Evolutionary conservation across 2,888 invertebrate genomes (phyloP), one percentile per base, ranked within the genome.

Genomic region (Nephrocerus scutellatus): DNA sequence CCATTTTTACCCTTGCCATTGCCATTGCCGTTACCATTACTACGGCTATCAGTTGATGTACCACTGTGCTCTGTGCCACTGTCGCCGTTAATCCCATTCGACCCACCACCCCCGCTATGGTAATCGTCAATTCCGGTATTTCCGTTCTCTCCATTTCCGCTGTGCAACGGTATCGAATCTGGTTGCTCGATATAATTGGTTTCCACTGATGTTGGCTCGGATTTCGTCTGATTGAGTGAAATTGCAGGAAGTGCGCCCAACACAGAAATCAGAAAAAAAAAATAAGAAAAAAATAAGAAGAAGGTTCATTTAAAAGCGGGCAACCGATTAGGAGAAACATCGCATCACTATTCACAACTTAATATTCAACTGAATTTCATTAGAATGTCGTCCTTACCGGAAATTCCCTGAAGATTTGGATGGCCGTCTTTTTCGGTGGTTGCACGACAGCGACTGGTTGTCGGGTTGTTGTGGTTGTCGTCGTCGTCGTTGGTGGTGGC

Each of bases 141-240:
- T 70, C 68, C 55, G 66, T 62, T 53, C 59, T 62, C 54, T 55
- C 60, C 64, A 66, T 57, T 66, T 60, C 64, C 63, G 60, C 60
- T 63, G 55, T 65, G 63, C 50, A 64, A 48, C 49, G 65, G 63
- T 56, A 61, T 61, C 46, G 62, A 60, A 57, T 67, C 65, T 47
- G 67, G 65, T 41, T 59, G 59, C 51, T 68, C 68, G 47, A 66
- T 62, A 57, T 64, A 60, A 62, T 66, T 68, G 55, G 66, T 61
- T 50, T 68, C 67, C 48, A 65, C 56, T 40, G 66, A 62, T 54
- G 62, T 52, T 42, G 66, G 58, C 52, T 60, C 59, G 35, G 57
- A 55, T 59, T 62, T 66, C 50, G 61, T 57, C 55, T 54, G 54
- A 54, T 54, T 54, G 58, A 54, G 58, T 56, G 56, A 56, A 57